A percentile compares a stretch with the other conserved stretches of the same genome.
Evolutionary conservation across 2,888 invertebrate genomes (phyloP).

Genomic region (Lamellibrachia satsuma): DNA sequence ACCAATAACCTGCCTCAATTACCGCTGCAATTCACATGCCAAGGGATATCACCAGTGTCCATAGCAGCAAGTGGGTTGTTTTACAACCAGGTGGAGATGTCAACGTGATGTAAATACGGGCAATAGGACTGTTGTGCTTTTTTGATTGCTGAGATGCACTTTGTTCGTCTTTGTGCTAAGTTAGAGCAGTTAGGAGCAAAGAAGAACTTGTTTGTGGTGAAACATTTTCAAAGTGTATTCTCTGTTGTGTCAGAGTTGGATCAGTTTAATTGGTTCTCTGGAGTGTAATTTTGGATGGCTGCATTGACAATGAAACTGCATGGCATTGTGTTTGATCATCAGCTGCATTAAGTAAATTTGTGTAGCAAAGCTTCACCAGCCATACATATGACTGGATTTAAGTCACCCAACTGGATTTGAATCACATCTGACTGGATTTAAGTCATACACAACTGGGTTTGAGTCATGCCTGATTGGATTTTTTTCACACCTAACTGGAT

Average conservation of each 20-base stretch:
- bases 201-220: background rate
- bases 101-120: background rate
- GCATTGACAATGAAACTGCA: background rate
- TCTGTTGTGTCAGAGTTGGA: background rate
- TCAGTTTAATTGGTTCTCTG: background rate
- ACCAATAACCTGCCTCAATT: background rate
- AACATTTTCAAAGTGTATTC: background rate
- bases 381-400: background rate
- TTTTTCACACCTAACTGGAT: too few relatives aligned
- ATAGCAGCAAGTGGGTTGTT: background rate
- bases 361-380: background rate
- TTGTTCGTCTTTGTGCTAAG: background rate
- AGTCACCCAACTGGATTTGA: too few relatives aligned
- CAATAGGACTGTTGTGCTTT: background rate
- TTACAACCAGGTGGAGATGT: background rate
- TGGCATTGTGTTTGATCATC: background rate
- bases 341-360: background rate
- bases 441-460: too few relatives aligned
- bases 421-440: too few relatives aligned
- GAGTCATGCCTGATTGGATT: too few relatives aligned
- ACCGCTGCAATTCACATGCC: background rate
- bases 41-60: background rate
- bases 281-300: background rate
- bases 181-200: background rate
- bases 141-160: background rate